Conservation (phyloP, 2,113 vertebrate genomes). For the Eurypyga helias region DNA sequence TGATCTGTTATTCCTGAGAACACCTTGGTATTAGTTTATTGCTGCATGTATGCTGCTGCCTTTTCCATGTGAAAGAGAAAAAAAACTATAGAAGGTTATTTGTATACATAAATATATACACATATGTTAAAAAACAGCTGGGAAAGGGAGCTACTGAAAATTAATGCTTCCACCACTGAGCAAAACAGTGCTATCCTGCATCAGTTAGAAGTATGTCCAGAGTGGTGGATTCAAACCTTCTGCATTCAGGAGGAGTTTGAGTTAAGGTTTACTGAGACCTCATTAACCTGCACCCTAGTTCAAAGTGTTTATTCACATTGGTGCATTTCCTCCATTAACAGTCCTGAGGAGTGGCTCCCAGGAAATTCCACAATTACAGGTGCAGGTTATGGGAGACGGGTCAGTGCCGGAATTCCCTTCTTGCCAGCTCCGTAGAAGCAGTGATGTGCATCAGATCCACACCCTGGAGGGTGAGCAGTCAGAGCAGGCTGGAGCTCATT, state of each 20-base stretch:
- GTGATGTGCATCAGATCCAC: fast-evolving
- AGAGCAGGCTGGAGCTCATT: background rate
- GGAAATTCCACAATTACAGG: background rate
- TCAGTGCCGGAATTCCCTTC: background rate
- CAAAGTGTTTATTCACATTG: background rate
- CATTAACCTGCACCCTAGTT: background rate
- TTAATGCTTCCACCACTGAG: background rate
- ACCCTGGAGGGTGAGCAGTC: background rate
- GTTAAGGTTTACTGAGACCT: background rate
- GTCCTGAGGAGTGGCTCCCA: background rate
- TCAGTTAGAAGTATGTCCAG: background rate
- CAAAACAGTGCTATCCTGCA: background rate
- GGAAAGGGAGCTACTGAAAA: background rate
- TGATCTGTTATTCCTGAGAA: background rate
- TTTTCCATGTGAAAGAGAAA: background rate
- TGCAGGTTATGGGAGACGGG: background rate
- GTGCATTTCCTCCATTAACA: background rate
- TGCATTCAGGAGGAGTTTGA: background rate
- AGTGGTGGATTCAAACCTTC: background rate
- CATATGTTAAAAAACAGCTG: background rate
- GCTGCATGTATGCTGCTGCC: background rate
- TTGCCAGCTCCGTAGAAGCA: background rate
- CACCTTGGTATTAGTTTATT: background rate
- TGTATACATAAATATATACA: fast-evolving
- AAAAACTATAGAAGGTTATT: background rate